Evolutionary conservation across 2,888 invertebrate species (phyloP), one percentile per base, ranked within the genome.

Genomic region (Campaea margaritaria): DNA sequence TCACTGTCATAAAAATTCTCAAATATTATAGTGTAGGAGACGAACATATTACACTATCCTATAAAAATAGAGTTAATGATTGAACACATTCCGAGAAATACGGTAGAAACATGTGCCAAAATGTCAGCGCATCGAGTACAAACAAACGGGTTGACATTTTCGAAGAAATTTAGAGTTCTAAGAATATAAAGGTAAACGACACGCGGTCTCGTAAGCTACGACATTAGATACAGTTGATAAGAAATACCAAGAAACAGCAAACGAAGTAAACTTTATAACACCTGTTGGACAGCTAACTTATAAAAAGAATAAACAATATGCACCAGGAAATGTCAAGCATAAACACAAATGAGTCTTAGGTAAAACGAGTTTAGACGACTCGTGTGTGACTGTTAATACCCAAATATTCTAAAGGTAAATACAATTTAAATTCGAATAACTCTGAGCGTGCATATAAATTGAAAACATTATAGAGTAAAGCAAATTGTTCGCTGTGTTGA

Each of bases 161-260:
- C 76, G 69, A 69, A 73, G 69, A 79, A 73, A 73, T 76, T 65
- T 60, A 58, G 43, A 68, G 67, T 75, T 81, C 75, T 64, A 71
- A 78, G 74, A 81, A 81, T 76, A 73, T 64, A 74, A 74, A 80
- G 81, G 79, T 82, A 82, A 82, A 79, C 72, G 83, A 79, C 79
- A 76, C 71, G 41, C 48, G 38, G 39, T 11, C 42, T 31, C 43
- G 39, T 27, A 49, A n/a, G 15, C 21, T 49, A 50, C 5, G 38
- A 10, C 36, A 42, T 54, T 50, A 59, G 41, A 54, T 41, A 21
- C 44, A 41, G 47, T 12, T 13, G 39, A 53, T 48, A 53, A 46
- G 46, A 34, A 50, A 39, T 39, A 41, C 39, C n/a, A 8, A 15
- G 41, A 57, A 46, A 46, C 39, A n/a, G n/a, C n/a, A 28, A 39